phyloP scores from a whole-genome alignment of 2,888 invertebrate species.

The Himalopsyche tibetana region DNA sequence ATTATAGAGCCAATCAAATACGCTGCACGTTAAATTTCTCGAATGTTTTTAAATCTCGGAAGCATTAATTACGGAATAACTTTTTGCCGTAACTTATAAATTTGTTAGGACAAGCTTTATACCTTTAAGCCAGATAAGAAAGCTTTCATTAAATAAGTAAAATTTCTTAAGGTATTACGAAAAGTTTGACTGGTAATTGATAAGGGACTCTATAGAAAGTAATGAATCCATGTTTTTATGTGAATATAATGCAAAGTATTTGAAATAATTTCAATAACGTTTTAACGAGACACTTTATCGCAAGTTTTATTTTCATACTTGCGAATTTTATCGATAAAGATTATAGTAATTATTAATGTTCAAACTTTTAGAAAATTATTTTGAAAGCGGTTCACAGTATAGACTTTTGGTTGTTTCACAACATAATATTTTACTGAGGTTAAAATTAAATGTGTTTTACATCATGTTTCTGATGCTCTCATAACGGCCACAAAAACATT shows the following conservation, averaged over 20 bases:
- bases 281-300: no score
- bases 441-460: no score
- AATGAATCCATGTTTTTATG: background rate
- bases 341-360: no score
- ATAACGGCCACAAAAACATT: no score
- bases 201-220: background rate
- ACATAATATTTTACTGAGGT: no score
- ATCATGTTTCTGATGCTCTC: no score
- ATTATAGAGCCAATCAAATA: conserved; percentile 14
- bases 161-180: background rate
- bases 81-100: conserved; percentile 28
- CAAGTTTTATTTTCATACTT: no score
- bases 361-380: no score
- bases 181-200: conserved; percentile 18
- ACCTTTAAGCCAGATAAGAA: conserved; percentile 24
- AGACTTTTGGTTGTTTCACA: no score
- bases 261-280: no score
- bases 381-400: no score
- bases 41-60: background rate
- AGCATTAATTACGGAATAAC: conserved; percentile 16
- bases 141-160: conserved; percentile 25
- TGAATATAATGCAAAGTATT: conserved; percentile 4
- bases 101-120: conserved; percentile 26
- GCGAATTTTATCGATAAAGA: no score
- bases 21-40: background rate